A percentile compares a stretch with the other conserved stretches of the same genome.
Conservation (phyloP, 92 coral and sea anemone genomes). For the Parazoanthus darwini region DNA sequence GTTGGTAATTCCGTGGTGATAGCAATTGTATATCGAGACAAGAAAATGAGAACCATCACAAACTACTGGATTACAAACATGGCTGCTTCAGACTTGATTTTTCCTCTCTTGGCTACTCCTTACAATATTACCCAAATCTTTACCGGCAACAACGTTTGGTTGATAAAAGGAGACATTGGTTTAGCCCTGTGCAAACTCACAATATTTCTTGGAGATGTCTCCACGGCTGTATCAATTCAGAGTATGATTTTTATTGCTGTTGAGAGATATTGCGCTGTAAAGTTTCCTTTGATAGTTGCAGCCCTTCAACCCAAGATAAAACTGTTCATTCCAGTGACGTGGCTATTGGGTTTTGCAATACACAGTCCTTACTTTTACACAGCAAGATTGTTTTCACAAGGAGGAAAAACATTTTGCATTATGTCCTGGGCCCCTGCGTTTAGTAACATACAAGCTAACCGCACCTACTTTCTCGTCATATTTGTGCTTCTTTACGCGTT, state of each 20-base stretch:
- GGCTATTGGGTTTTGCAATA: constrained; percentile 45
- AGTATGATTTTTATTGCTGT: constrained; percentile 57
- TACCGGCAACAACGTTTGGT: constrained; percentile 45
- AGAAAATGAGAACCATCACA: constrained; percentile 54
- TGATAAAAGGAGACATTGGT: constrained; percentile 44
- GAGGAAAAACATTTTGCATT: constrained; percentile 38
- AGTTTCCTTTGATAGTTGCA: constrained; percentile 48
- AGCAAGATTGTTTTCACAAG: constrained; percentile 19
- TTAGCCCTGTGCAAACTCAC: constrained; percentile 49
- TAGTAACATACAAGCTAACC: neutral
- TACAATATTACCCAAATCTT: constrained; percentile 48
- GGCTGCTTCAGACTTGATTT: constrained; percentile 59
- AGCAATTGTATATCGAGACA: constrained; percentile 49
- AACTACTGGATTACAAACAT: constrained; percentile 61
- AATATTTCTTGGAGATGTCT: constrained; percentile 53
- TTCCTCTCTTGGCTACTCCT: constrained; percentile 55
- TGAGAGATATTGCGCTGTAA: constrained; percentile 58
- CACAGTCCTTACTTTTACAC: constrained; percentile 53
- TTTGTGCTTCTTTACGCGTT: constrained; percentile 47
- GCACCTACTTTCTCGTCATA: constrained; percentile 44
- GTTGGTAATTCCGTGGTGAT: too few species aligned
- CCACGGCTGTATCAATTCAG: constrained; percentile 59
- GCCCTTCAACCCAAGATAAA: constrained; percentile 49
- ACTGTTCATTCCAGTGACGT: constrained; percentile 47
- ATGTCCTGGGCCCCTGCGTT: constrained; percentile 40